Evolutionary conservation across 2,113 vertebrate species (phyloP), one percentile per base, ranked within the genome.

Genomic region (Polypterus bichir): DNA sequence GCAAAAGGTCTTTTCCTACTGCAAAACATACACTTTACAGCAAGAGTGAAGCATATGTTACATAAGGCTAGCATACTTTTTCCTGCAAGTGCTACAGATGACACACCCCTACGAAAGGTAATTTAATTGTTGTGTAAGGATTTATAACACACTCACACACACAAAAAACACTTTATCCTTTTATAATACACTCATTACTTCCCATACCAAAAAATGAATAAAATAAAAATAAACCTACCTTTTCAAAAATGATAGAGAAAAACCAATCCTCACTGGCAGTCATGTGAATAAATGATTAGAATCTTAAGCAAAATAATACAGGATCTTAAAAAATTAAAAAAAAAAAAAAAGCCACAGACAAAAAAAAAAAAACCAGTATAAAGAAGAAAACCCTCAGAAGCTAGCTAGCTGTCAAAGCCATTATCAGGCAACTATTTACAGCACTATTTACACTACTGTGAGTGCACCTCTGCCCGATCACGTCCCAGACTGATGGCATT

Each of bases 381-480:
- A 81, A 84, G 82, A 83, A 81, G 73, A 80, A 76, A 85, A 89
- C 89, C 86, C 88, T 91, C 88, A 88, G 89, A 87, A 90, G 89
- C 89, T 91, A 88, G 90, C 86, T 88, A 83, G 86, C 89, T 94
- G 92, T 95, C 91, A 95, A 87, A 92, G 89, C 87, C 88, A 90
- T 92, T 91, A 89, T 74, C 85, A 84, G 88, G 83, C 88, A 92
- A 95, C 88, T 92, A 91, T 94, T 95, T 97, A 90, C 86, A 89
- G 91, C 88, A 79, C 86, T 91, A 90, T 94, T 93, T 93, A 92
- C 89, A 89, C 87, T 86, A 86, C 87, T 86, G 87, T 80, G 83
- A 85, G 79, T 83, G 88, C 88, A 90, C 90, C 91, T 93, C 89
- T 91, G 91, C 89, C 89, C 82, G 89, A 89, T 91, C 93, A 90